Base-by-base conservation (phyloP, 2,888 invertebrate species). In the Lasioglossum oenotherae region DNA sequence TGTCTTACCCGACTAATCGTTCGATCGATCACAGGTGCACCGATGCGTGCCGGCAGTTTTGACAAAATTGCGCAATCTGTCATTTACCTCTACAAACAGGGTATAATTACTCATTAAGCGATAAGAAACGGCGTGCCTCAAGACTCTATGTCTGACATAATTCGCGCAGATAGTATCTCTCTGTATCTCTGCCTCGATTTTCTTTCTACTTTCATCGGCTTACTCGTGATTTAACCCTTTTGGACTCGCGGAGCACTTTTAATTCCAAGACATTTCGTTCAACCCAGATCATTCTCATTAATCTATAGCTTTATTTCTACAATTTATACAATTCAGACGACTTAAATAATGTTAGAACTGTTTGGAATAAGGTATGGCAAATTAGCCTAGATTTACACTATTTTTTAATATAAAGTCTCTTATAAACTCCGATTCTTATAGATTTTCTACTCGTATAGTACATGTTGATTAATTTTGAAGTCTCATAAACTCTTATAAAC, bases 1-100 rank as follows among this genome's bases (percentile, higher is more conserved):
- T 80, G 78, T 88, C 84, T 41, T 60, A 76, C 74, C 82, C 73
- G 78, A 81, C 82, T 85, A 84, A 85, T 90, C 85, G 81, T 80
- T 23, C 60, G 69, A n/a, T 76, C 69, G 57, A 80, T 87, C 89
- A 72, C 78, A 31, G 53, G 77, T 19, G 78, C 78, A 67, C 78
- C 77, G 74, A 57, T 74, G 73, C 90, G 72, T 81, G 53, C 49
- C 85, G 46, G 73, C 82, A 80, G 85, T 89, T 90, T 85, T 71
- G 89, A 74, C 80, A 74, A 77, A 81, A 85, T 81, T 78, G 69
- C 77, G 64, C 60, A 49, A 60, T 74, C 72, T 81, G 74, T 82
- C 85, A 72, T 80, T 85, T 84, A 74, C 73, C 41, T 71, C 44
- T 79, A 44, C 74, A 79, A 84, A 79, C 85, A 84, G 79, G 71